A percentile compares a stretch with the other conserved stretches of the same genome.
These are phyloP conservation scores for Andinoacara biseriatus DNA, from an alignment of 2,113 vertebrate genomes.

Conservation along the genomic window DNA sequence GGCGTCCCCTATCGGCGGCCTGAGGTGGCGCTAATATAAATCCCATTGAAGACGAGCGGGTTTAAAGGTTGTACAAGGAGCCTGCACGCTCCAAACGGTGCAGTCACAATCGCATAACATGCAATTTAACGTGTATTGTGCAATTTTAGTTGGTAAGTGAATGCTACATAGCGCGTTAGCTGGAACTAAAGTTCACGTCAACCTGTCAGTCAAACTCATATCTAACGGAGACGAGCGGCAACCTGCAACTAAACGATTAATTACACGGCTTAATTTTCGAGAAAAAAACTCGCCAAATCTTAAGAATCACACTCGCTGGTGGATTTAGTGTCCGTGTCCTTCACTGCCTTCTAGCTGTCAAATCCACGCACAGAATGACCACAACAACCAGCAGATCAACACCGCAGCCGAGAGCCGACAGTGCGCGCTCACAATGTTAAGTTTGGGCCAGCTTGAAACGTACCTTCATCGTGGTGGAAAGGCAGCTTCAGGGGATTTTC, in stretches of 20 bases:
- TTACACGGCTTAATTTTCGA: neutral
- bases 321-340: neutral
- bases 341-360: slow-evolving; percentile 10
- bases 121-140: no score
- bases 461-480: slow-evolving; percentile 94
- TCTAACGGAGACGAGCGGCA: neutral
- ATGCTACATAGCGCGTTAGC: neutral
- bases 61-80: slow-evolving; percentile 41
- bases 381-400: neutral
- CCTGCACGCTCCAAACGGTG: neutral
- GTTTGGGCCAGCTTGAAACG: neutral
- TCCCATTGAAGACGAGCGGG: neutral
- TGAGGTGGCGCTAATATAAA: slow-evolving; percentile 19
- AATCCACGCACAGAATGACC: neutral
- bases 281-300: slow-evolving; percentile 9
- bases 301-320: neutral
- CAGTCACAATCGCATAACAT: neutral
- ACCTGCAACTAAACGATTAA: neutral
- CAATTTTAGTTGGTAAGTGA: neutral
- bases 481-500: slow-evolving; percentile 97
- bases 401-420: neutral
- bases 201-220: neutral
- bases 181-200: neutral
- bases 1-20: slow-evolving; percentile 65
- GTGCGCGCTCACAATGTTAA: neutral